These are phyloP conservation scores for Drosophila malerkotliana DNA, from an alignment of 1,140 invertebrate species.

Conservation along the genomic window DNA sequence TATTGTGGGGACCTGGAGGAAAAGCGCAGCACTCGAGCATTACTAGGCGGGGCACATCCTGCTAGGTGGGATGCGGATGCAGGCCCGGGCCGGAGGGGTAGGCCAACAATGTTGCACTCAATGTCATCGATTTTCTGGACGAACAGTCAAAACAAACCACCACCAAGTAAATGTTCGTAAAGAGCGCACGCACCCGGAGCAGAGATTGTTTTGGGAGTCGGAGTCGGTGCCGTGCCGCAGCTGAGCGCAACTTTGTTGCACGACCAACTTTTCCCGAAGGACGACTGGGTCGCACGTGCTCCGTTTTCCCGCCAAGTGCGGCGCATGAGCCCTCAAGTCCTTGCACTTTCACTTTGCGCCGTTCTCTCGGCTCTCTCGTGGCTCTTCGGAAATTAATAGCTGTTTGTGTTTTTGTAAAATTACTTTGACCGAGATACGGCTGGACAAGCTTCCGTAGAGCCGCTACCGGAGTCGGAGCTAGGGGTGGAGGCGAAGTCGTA, in stretches of 20 bases:
- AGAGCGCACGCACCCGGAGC: constrained; percentile 29
- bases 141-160: constrained; percentile 67
- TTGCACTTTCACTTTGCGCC: constrained; percentile 69
- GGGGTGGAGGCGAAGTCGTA: neutral
- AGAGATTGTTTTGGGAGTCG: constrained; percentile 17
- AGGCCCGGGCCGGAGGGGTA: constrained; percentile 36
- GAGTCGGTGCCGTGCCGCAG: constrained; percentile 11
- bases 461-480: neutral
- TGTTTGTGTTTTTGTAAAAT: constrained; percentile 82
- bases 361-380: constrained; percentile 12
- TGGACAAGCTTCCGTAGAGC: constrained; percentile 3
- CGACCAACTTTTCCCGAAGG: constrained; percentile 77
- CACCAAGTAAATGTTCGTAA: constrained; percentile 50
- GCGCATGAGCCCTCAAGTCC: constrained; percentile 58
- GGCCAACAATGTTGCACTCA: constrained; percentile 81
- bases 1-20: constrained; percentile 55
- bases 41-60: constrained; percentile 59
- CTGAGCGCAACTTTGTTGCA: constrained; percentile 79
- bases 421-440: constrained; percentile 82
- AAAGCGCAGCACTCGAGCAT: constrained; percentile 23
- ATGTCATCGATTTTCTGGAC: constrained; percentile 81
- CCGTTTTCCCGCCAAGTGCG: constrained; percentile 69
- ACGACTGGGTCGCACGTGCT: constrained; percentile 60
- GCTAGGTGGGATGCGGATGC: constrained; percentile 34
- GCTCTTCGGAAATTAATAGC: constrained; percentile 40